Percentiles rank a stretch among this genome's conserved stretches.
phyloP scores from a whole-genome alignment of 2,797 vertebrate genomes.

The Fistularia tabacaria region DNA sequence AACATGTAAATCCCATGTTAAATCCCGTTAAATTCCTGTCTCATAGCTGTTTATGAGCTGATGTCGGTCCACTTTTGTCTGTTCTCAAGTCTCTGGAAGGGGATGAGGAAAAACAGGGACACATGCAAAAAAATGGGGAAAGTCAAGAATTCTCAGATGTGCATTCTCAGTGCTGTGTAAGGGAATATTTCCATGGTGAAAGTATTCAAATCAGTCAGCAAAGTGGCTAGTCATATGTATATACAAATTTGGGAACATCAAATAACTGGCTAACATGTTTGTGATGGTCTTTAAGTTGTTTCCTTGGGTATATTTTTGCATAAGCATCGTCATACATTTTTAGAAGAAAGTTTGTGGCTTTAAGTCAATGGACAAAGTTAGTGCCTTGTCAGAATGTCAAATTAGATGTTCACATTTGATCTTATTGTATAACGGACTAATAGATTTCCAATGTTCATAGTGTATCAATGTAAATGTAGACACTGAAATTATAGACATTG shows the following conservation, averaged over 20 bases:
- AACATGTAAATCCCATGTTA: constrained; percentile 44
- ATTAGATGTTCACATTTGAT: too few species aligned
- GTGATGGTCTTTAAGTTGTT: too few species aligned
- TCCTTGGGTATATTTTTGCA: too few species aligned
- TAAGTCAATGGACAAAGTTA: too few species aligned
- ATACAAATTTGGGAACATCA: not conserved
- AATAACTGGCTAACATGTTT: too few species aligned
- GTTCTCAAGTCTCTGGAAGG: constrained; percentile 10
- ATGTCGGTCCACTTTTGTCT: constrained; percentile 29
- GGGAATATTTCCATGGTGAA: constrained; percentile 47
- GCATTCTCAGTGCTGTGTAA: constrained; percentile 22
- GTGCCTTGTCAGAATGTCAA: too few species aligned
- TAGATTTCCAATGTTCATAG: too few species aligned
- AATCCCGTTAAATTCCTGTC: constrained; percentile 43
- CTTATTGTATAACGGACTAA: too few species aligned
- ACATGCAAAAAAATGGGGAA: constrained; percentile 32
- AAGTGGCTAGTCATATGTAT: constrained; percentile 7
- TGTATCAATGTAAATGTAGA: too few species aligned
- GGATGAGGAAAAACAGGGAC: constrained; percentile 25
- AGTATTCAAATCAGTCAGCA: constrained; percentile 24
- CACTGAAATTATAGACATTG: too few species aligned
- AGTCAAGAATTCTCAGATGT: constrained; percentile 41
- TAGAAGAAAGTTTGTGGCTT: too few species aligned
- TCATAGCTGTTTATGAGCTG: constrained; percentile 46
- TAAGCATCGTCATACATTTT: too few species aligned